phyloP scores from a whole-genome alignment of 2,113 vertebrate genomes.

The Neogale vison region DNA sequence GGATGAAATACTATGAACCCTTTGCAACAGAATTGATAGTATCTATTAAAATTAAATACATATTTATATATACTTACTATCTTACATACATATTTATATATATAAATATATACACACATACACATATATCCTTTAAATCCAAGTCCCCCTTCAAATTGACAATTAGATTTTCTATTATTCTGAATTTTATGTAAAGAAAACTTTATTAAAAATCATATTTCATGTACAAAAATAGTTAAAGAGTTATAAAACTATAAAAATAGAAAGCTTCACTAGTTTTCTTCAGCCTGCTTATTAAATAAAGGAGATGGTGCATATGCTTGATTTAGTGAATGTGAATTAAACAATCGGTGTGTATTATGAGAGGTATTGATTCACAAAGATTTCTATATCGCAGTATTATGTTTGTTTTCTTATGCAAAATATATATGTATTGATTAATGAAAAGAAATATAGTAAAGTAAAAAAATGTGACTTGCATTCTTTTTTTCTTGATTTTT shows the following conservation, averaged over 20 bases:
- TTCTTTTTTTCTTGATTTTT: neutral
- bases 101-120: neutral
- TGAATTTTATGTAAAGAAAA: neutral
- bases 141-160: neutral
- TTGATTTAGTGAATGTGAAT: neutral
- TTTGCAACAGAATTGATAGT: neutral
- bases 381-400: neutral
- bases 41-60: neutral
- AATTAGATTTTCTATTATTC: neutral
- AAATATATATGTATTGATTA: conserved; percentile 25
- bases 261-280: neutral
- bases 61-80: neutral
- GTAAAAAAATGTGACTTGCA: neutral
- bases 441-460: neutral
- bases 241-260: neutral
- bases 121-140: neutral
- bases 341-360: neutral
- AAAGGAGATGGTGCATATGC: neutral
- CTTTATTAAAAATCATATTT: neutral
- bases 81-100: neutral
- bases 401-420: neutral
- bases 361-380: neutral
- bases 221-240: neutral
- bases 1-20: neutral
- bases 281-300: neutral